Evolutionary conservation across 2,888 invertebrate species (phyloP), one percentile per base, ranked within the genome.

Genomic region (Listrodromus nycthemerus): DNA sequence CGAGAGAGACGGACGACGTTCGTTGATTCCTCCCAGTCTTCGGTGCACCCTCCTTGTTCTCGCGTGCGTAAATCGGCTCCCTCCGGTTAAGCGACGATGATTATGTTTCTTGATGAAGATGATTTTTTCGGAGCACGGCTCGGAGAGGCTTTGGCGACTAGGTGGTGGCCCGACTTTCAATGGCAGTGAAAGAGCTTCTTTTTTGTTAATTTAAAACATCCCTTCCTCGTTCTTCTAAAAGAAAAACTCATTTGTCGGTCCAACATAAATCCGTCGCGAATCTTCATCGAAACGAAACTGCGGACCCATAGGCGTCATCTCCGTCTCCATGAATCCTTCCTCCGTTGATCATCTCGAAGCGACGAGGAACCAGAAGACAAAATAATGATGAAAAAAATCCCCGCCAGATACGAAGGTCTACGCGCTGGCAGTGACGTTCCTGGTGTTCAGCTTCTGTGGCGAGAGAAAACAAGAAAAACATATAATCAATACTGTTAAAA

Each of bases 401-500:
- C 55, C 55, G 50, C 75, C 37, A 24, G 19, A 48, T 79, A 74
- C 80, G 79, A 84, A 85, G 83, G 76, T 86, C 80, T 81, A 80
- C 83, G 66, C 78, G 78, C 65, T 79, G 85, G 82, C 86, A 87
- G 87, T 86, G 80, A 84, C 82, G 67, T 80, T 85, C 52, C 65
- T 73, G 81, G 83, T 86, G 85, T 74, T 87, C 80, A 86, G 85
- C 81, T 81, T 87, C 88, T 88, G 88, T 41, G 86, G 86, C 74
- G 73, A 87, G 30, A 87, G 73, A 63, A 80, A 83, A 55, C 30
- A 30, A 63, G 41, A 82, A 67, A 77, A 70, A 69, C 2, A 37
- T 33, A 37, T 79, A 63, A 80, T 77, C 37, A 77, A 80, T 65
- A 77, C 67, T n/a, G 78, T 85, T 69, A 61, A 52, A 71, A 37